Conservation (phyloP, 2,113 vertebrate genomes). For the Lethenteron reissneri region DNA sequence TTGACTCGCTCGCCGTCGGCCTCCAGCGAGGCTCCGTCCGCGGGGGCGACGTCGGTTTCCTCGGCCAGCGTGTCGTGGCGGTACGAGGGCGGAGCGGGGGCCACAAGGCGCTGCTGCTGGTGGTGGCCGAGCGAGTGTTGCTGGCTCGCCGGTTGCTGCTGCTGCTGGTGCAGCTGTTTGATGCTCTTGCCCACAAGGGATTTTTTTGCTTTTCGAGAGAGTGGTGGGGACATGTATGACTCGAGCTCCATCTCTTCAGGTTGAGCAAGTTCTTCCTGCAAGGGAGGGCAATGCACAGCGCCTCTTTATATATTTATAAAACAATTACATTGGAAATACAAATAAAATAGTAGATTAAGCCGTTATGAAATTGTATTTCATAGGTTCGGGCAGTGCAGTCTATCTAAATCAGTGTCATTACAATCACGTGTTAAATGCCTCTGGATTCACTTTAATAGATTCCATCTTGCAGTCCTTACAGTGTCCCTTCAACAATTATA, state of each 20-base stretch:
- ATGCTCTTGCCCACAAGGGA: slow-evolving; percentile 19
- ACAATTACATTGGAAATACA: slow-evolving; percentile 20
- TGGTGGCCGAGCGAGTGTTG: slow-evolving; percentile 29
- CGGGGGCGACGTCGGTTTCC: slow-evolving; percentile 14
- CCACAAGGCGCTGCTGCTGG: slow-evolving; percentile 26
- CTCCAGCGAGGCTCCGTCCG: too few relatives aligned
- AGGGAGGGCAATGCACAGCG: slow-evolving; percentile 14
- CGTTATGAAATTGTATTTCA: background rate
- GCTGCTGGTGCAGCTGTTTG: slow-evolving; percentile 41
- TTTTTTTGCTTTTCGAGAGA: too few relatives aligned
- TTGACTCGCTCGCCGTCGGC: too few relatives aligned
- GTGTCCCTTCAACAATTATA: too few relatives aligned
- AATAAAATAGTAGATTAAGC: slow-evolving; percentile 16
- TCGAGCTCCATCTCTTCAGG: slow-evolving; percentile 62
- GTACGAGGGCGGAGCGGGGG: slow-evolving; percentile 27
- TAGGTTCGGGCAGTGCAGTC: slow-evolving; percentile 6
- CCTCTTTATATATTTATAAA: slow-evolving; percentile 7
- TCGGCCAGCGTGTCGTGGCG: slow-evolving; percentile 33
- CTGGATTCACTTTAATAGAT: slow-evolving; percentile 6
- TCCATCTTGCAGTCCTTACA: too few relatives aligned
- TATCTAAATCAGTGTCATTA: slow-evolving; percentile 6
- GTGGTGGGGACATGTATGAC: slow-evolving; percentile 28
- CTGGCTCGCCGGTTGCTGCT: slow-evolving; percentile 29
- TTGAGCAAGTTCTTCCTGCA: slow-evolving; percentile 50
- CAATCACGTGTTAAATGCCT: too few relatives aligned